A percentile compares a stretch with the other conserved stretches of the same genome.
Conservation (phyloP, 1,140 invertebrate genomes). For the Lepeophtheirus salmonis region DNA sequence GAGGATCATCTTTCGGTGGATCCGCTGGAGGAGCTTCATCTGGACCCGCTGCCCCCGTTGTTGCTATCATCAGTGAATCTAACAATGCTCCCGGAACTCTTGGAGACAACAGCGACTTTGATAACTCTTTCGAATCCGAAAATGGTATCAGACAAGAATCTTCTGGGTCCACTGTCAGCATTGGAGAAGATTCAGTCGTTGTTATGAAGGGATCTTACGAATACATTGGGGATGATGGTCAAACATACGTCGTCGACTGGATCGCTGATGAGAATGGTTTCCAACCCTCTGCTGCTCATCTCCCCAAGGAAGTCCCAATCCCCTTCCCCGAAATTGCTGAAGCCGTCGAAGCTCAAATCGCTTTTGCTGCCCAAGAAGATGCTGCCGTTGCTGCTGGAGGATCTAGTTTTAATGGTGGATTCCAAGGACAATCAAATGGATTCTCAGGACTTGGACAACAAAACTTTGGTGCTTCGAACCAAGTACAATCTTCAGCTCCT, state of each 20-base stretch:
- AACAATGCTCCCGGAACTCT: background rate
- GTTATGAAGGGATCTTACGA: constrained; percentile 19
- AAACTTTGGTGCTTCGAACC: background rate
- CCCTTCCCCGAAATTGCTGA: constrained; percentile 14
- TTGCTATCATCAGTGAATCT: background rate
- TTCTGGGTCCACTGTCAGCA: background rate
- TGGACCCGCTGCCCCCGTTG: background rate
- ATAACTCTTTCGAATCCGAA: constrained; percentile 9
- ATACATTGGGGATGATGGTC: constrained; percentile 19
- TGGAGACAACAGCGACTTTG: constrained; percentile 9
- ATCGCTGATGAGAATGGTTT: constrained; percentile 48
- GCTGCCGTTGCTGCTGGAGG: no score
- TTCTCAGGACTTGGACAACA: background rate
- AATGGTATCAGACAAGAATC: constrained; percentile 6
- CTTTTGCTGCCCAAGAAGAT: constrained; percentile 8
- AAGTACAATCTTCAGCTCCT: background rate
- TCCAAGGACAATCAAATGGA: background rate
- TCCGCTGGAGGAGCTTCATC: background rate
- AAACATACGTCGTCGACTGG: constrained; percentile 24
- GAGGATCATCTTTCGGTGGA: no score
- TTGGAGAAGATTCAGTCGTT: background rate
- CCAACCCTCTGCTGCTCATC: constrained; percentile 34
- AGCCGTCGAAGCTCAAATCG: constrained; percentile 13
- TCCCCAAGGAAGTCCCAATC: constrained; percentile 7
- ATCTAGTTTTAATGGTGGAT: no score